phyloP scores from a whole-genome alignment of 2,888 invertebrate species.

The Apotomis turbidana region DNA sequence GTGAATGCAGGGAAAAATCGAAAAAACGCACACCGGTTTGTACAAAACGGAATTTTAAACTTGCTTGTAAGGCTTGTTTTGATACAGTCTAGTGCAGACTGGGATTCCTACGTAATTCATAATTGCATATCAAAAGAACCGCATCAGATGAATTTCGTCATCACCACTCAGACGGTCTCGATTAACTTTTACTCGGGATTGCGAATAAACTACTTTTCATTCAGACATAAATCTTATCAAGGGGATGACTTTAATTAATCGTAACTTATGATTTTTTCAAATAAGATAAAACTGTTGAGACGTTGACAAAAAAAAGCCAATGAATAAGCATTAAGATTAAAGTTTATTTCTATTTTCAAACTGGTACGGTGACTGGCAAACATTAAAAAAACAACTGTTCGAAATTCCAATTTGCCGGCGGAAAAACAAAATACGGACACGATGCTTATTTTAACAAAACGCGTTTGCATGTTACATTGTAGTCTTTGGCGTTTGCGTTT shows the following conservation, averaged over 20 bases:
- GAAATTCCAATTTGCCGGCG: background rate
- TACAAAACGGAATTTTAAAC: constrained; percentile 8
- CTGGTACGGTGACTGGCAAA: background rate
- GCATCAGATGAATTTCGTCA: constrained; percentile 32
- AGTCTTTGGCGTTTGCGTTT: background rate
- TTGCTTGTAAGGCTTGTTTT: background rate
- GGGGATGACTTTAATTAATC: too few species aligned
- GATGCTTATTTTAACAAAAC: constrained; percentile 2
- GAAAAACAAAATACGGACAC: background rate
- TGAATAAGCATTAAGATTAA: too few species aligned
- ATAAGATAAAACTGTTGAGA: too few species aligned
- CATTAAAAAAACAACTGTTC: background rate
- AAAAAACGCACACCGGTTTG: constrained; percentile 15
- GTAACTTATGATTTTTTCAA: too few species aligned
- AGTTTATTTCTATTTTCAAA: background rate
- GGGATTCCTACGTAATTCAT: constrained; percentile 19
- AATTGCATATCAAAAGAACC: constrained; percentile 38
- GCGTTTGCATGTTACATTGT: too few species aligned
- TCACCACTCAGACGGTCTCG: constrained; percentile 6
- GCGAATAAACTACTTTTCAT: constrained; percentile 24
- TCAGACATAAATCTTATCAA: constrained; percentile 1
- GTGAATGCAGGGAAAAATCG: constrained; percentile 30
- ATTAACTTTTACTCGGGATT: constrained; percentile 27
- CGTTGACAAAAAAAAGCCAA: background rate
- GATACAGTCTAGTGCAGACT: background rate